Conservation (phyloP, 2,113 vertebrate species). For the Baryphthengus martii region DNA sequence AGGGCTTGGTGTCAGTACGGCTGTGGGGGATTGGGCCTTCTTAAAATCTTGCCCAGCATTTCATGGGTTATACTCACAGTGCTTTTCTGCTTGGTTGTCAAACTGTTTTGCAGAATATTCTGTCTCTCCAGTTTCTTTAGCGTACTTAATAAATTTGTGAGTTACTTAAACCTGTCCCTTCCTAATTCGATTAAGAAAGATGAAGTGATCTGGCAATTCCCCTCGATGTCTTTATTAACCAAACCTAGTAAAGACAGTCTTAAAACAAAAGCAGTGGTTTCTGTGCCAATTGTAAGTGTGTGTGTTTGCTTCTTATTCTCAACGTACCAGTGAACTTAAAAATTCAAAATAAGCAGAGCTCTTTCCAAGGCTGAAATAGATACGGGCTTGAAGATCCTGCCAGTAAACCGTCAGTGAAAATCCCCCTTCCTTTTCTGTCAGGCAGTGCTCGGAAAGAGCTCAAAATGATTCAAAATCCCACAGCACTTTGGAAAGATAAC, state of each 20-base stretch:
- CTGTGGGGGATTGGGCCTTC: not conserved
- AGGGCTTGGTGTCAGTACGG: fast-evolving
- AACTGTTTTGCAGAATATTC: constrained; percentile 31
- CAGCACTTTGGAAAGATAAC: not conserved
- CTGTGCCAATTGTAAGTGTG: not conserved
- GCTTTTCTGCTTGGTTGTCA: constrained; percentile 26
- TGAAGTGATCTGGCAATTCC: constrained; percentile 45
- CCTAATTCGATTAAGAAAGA: constrained; percentile 43
- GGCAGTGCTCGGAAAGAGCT: not conserved
- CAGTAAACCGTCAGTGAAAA: not conserved
- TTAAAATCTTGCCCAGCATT: not conserved
- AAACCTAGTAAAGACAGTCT: constrained; percentile 18
- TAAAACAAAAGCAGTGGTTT: constrained; percentile 54
- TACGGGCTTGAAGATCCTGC: not conserved
- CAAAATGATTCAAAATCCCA: not conserved
- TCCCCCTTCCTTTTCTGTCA: not conserved
- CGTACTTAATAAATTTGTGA: not conserved
- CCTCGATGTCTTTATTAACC: not conserved
- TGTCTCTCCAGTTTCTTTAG: constrained; percentile 21
- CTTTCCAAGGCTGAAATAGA: constrained; percentile 23
- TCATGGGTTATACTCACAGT: not conserved
- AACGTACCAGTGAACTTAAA: not conserved
- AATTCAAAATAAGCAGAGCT: not conserved
- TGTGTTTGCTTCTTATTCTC: not conserved
- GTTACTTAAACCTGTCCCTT: constrained; percentile 40